Conservation (phyloP, 2,113 vertebrate species). For the Chlorodrepanis virens region DNA sequence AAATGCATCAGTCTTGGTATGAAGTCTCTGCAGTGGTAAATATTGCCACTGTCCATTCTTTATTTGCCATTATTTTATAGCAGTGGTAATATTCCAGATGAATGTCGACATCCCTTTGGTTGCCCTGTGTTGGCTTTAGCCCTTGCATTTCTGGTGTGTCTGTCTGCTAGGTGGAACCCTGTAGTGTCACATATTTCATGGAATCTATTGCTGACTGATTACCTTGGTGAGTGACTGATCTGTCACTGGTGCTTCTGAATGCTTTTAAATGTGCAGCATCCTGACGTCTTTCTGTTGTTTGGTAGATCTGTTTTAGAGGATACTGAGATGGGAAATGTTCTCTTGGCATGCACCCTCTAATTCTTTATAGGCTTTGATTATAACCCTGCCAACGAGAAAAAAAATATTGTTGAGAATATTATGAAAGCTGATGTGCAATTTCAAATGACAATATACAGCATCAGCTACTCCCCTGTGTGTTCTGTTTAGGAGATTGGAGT, state of each 20-base stretch:
- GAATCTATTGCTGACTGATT: neutral
- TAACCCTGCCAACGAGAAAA: neutral
- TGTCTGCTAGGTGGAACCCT: neutral
- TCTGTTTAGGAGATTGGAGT: neutral
- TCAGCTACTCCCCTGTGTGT: neutral
- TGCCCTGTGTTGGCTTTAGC: neutral
- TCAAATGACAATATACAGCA: neutral
- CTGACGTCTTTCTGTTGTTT: neutral
- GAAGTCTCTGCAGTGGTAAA: neutral
- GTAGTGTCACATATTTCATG: neutral
- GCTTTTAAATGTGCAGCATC: neutral
- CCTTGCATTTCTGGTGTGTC: neutral
- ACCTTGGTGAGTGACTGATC: neutral
- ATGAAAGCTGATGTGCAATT: neutral
- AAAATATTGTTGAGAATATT: neutral
- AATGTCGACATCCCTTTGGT: neutral
- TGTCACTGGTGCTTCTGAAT: neutral
- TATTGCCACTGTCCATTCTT: neutral
- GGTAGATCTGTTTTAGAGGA: neutral
- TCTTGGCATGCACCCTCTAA: neutral
- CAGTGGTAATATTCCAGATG: neutral
- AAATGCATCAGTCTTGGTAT: neutral
- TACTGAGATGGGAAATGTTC: neutral
- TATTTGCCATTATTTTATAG: neutral
- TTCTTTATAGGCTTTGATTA: neutral